These are phyloP conservation scores for Temnopleurus reevesii DNA, from an alignment of 53 echinoderm and acorn worm genomes.

Conservation along the genomic window DNA sequence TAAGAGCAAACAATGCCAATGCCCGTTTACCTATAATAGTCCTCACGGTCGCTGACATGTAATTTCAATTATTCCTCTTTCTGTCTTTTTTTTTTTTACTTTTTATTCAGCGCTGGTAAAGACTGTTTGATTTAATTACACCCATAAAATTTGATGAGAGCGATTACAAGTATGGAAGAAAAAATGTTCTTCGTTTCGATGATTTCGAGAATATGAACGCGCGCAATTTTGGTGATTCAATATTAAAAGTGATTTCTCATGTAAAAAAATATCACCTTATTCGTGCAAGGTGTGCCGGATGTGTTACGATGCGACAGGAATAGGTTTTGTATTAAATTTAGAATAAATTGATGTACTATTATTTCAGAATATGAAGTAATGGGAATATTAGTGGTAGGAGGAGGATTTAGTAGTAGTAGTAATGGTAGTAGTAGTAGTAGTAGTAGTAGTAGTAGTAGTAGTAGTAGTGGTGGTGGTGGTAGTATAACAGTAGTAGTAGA, in stretches of 20 bases:
- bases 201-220: not conserved
- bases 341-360: not conserved
- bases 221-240: no score
- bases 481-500: not conserved
- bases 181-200: no score
- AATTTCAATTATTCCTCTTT: no score
- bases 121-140: constrained; percentile 28
- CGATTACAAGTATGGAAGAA: not conserved
- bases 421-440: constrained; percentile 24
- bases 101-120: not conserved
- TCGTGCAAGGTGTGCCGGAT: no score
- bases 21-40: not conserved
- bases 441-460: constrained; percentile 38
- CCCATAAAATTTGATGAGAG: constrained; percentile 13
- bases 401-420: not conserved
- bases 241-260: no score
- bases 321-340: no score
- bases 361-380: no score
- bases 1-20: not conserved
- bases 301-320: no score
- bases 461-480: not conserved
- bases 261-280: no score
- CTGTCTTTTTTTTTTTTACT: no score
- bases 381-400: not conserved
- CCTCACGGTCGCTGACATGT: not conserved